Percentiles rank a stretch among this genome's conserved stretches.
phyloP scores from a whole-genome alignment of 2,888 invertebrate genomes.

The Bruchidius siliquastri region DNA sequence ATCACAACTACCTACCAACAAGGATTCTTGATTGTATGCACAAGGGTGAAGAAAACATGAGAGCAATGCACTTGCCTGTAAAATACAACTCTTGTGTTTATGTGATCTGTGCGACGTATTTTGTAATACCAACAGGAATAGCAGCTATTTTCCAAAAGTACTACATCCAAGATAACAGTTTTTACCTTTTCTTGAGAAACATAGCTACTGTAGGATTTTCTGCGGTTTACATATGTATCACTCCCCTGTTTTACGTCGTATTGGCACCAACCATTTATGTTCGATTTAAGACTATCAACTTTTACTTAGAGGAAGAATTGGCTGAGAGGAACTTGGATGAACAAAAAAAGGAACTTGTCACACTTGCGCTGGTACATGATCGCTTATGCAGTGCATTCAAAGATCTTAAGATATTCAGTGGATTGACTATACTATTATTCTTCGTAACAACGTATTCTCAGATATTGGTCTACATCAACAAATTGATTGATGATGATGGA shows the following conservation, averaged over 20 bases:
- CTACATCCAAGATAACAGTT: neutral
- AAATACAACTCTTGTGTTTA: neutral
- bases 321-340: neutral
- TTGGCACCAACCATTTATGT: neutral
- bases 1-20: neutral
- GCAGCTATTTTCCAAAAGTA: neutral
- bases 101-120: neutral
- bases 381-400: neutral
- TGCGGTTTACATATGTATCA: neutral
- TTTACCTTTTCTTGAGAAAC: neutral
- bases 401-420: neutral
- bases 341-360: neutral
- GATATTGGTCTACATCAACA: neutral
- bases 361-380: neutral
- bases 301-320: neutral
- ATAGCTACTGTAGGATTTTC: neutral
- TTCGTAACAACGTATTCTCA: neutral
- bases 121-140: neutral
- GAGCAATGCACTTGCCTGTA: neutral
- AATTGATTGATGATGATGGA: neutral
- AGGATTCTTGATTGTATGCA: neutral
- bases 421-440: neutral
- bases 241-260: neutral
- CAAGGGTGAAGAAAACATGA: neutral
- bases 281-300: neutral